Evolutionary conservation across 2,888 invertebrate genomes (phyloP), one percentile per base, ranked within the genome.

Genomic region (Mimachlamys varia): DNA sequence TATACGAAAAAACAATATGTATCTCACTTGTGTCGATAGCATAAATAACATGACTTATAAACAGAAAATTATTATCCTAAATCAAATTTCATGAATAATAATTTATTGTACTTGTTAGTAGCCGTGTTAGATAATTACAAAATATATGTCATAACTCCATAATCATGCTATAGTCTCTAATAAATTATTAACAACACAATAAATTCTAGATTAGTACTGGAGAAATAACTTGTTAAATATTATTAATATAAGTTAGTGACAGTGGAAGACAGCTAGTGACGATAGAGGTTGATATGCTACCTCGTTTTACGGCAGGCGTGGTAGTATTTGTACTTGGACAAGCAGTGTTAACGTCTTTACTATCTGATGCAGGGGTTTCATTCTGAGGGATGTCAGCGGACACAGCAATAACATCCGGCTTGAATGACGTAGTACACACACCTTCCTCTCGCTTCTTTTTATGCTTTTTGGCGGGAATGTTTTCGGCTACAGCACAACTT

Each of bases 381-480:
- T 76, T 76, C 33, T 22, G 3, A 33, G 76, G 76, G 12, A 12
- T 76, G 76, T 76, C 76, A 76, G 76, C 27, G 27, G 76, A 27
- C 0, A 76, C 76, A 76, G 76, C 33, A 76, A 12, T 33, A 15
- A 10, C 27, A 10, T 76, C 76, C 76, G 76, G 76, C 76, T 76
- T 76, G 33, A 33, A 12, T 33, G 76, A 33, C 33, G 76, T 76
- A 76, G 76, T 76, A 91, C 92, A 90, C 89, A 92, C 93, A 50
- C 92, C 93, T 55, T 92, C 62, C 88, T 93, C 92, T 37, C 93
- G 88, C 88, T 94, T 94, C 88, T 90, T 92, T 62, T 92, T 92
- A 87, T 92, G 91, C 55, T 91, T 91, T 37, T 91, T 91, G 19
- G 62, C 53, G 33, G 92, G 87, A 15, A 91, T 27, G 38, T 90